Evolutionary conservation across 2,113 vertebrate genomes (phyloP).

Genomic region (Lethenteron camtschaticum): DNA sequence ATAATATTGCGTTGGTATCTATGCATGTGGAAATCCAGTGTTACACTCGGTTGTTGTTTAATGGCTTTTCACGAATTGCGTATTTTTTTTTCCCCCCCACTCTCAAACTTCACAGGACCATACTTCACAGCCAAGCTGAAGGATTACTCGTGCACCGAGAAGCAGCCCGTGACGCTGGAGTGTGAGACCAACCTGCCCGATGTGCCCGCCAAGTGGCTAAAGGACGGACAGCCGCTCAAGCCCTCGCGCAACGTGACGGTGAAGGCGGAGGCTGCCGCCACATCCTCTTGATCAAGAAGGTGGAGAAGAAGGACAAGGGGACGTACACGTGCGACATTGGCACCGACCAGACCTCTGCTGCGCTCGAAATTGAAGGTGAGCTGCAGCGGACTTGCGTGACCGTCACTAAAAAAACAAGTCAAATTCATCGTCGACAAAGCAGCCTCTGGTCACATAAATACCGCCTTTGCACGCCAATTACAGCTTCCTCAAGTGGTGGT

Average conservation of each 20-base stretch:
- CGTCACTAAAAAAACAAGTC: no score
- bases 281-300: background rate
- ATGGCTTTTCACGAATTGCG: no score
- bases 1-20: no score
- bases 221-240: constrained; percentile 1
- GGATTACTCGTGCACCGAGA: background rate
- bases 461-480: no score
- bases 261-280: background rate
- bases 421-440: no score
- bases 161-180: background rate
- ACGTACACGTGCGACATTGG: constrained; percentile 2
- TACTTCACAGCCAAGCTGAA: constrained; percentile 2
- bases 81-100: no score
- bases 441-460: no score
- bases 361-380: background rate
- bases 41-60: no score
- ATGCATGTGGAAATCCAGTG: no score
- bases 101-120: background rate
- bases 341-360: background rate
- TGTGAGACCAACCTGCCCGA: constrained; percentile 4
- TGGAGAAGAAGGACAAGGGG: background rate
- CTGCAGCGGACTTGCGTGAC: background rate
- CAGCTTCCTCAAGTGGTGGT: no score
- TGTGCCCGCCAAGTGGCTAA: background rate
- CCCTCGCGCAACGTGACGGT: constrained; percentile 1